Evolutionary conservation across 1,140 invertebrate species (phyloP), one percentile per base, ranked within the genome.

Genomic region (Leptestheria dahalacensis): DNA sequence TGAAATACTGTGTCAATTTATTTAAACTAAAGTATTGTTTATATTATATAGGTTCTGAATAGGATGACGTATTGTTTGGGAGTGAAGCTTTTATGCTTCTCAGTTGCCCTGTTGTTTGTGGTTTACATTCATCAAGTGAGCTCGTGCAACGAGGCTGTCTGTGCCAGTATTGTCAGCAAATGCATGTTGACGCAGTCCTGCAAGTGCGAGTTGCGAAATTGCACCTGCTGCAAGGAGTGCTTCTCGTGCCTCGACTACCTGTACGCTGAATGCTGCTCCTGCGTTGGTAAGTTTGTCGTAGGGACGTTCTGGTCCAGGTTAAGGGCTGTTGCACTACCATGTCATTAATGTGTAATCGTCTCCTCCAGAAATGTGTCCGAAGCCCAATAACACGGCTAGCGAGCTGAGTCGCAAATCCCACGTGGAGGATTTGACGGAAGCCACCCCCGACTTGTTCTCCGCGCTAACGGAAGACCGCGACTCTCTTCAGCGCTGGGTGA

Each of bases 171-270:
- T 24, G 93, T 96, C 3, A 94, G 89, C 69, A 95, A 95, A 74
- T 97, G 92, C 70, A 87, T 95, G 81, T 77, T 97, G 33, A 94
- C 91, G 15, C 87, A 94, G 68, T 89, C 88, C 24, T 97, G 93
- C 74, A 93, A 93, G 71, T 96, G 92, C 73, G 89, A 94, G 69
- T 74, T 91, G 64, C 72, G 72, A 62, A 86, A 91, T 70, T 92
- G 88, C 69, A 85, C 87, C 21, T 96, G 93, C 67, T 95, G 89
- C 73, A 87, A 87, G 67, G 88, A 94, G 66, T 97, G 93, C 68
- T 87, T 84, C 64, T 84, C 81, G 64, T 97, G 93, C 68, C 77
- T 96, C 23, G 85, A 85, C 63, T 83, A 88, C 65, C 74, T 94
- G 6, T 96, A 91, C 69, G 83, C 82, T 63, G 90, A 96, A 71